These are phyloP conservation scores for Polydrusus pterygomalis DNA, from an alignment of 2,888 invertebrate species.

Conservation along the genomic window DNA sequence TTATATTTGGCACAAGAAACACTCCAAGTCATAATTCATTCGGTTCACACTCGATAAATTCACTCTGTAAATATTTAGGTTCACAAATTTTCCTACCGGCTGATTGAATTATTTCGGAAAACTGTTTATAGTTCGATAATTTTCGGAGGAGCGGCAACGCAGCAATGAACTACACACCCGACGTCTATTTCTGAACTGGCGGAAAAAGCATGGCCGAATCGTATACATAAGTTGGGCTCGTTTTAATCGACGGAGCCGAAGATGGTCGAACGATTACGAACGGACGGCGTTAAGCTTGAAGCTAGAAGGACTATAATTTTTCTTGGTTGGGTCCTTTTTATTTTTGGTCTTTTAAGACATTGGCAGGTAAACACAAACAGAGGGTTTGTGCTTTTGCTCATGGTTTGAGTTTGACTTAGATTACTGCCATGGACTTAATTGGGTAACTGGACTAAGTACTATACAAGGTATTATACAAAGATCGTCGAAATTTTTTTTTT, in stretches of 20 bases:
- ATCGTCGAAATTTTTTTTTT: no score
- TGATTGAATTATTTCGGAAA: slow-evolving; percentile 51
- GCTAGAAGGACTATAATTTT: slow-evolving; percentile 13
- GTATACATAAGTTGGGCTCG: slow-evolving; percentile 6
- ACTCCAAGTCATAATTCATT: slow-evolving; percentile 54
- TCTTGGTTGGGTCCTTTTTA: background rate
- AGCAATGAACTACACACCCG: background rate
- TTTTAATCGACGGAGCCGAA: slow-evolving; percentile 16
- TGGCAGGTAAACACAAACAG: background rate
- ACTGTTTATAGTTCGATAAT: slow-evolving; percentile 41
- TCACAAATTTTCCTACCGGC: slow-evolving; percentile 42
- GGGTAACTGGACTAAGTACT: no score
- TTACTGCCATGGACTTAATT: no score
- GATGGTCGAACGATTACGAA: background rate
- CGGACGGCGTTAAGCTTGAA: background rate
- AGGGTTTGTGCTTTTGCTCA: background rate
- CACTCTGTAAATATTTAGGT: slow-evolving; percentile 56
- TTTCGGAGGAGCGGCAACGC: background rate
- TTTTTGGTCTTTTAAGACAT: background rate
- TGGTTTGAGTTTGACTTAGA: slow-evolving; percentile 1
- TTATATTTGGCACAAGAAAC: slow-evolving; percentile 53
- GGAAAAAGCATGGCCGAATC: slow-evolving; percentile 22
- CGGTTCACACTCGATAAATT: slow-evolving; percentile 53
- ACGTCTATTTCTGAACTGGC: slow-evolving; percentile 16
- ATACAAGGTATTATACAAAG: no score